Conservation (phyloP, 2,888 invertebrate genomes). For the Plagiodera versicolora region DNA sequence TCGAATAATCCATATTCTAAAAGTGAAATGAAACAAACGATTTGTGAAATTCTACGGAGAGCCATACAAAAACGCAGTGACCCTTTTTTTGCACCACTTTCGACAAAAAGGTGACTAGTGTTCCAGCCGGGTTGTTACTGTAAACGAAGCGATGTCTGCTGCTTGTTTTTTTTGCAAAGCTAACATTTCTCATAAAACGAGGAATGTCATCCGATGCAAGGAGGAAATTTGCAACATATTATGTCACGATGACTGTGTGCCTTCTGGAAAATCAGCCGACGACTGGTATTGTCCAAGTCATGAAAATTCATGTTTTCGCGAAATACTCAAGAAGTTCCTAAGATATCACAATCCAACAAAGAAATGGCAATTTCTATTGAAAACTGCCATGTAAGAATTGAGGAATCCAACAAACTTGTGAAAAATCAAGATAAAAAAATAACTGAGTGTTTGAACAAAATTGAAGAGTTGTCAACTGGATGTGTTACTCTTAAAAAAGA, state of each 20-base stretch:
- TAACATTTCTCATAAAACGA: background rate
- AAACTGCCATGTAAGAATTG: background rate
- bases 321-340: background rate
- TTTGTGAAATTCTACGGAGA: conserved; percentile 8
- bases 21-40: conserved; percentile 3
- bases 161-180: background rate
- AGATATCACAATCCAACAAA: background rate
- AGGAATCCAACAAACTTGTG: background rate
- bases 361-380: background rate
- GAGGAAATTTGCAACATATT: background rate
- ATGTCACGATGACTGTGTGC: background rate
- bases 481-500: background rate
- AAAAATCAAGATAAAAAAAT: background rate
- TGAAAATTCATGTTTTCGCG: background rate
- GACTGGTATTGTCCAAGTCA: background rate
- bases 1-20: conserved; percentile 9
- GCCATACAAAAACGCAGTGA: conserved; percentile 11
- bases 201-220: background rate
- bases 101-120: conserved; percentile 4
- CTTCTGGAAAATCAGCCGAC: background rate
- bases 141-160: background rate
- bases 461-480: conserved; percentile 1
- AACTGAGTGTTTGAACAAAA: conserved; percentile 1
- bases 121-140: background rate
- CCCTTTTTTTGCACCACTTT: conserved; percentile 8